phyloP scores from a whole-genome alignment of 2,113 vertebrate genomes.

The Grus americana region DNA sequence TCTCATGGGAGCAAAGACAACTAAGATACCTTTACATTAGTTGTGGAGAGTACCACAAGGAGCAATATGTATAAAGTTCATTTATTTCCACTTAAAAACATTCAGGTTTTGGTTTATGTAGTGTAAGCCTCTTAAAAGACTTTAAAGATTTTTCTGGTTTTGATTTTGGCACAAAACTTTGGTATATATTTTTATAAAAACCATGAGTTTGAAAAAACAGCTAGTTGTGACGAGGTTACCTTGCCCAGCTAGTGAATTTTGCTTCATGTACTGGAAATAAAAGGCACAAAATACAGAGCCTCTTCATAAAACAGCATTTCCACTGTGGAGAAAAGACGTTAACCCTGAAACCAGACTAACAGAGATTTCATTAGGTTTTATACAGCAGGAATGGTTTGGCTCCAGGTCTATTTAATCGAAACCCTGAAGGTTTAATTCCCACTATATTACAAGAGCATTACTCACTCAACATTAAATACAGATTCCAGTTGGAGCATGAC shows the following conservation, averaged over 20 bases:
- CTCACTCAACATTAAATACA: background rate
- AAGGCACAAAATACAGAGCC: background rate
- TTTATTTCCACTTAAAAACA: background rate
- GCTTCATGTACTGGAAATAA: background rate
- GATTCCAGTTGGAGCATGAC: background rate
- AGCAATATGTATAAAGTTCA: background rate
- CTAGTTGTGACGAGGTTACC: background rate
- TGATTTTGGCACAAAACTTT: background rate
- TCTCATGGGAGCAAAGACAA: background rate
- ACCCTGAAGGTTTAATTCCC: background rate
- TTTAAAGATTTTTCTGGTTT: background rate
- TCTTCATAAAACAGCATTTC: background rate
- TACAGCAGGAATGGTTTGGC: background rate
- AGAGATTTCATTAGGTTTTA: constrained; percentile 2
- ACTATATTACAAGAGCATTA: background rate
- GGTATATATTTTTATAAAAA: background rate
- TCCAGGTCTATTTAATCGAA: background rate
- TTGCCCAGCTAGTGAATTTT: background rate
- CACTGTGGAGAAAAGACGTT: background rate
- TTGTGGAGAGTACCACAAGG: background rate
- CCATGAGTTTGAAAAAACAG: background rate
- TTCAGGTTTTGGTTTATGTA: background rate
- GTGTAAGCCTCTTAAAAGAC: background rate
- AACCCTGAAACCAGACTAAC: background rate
- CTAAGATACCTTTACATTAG: background rate